Evolutionary conservation across 2,113 vertebrate species (phyloP), one percentile per base, ranked within the genome.

Genomic region (Amphiprion percula): DNA sequence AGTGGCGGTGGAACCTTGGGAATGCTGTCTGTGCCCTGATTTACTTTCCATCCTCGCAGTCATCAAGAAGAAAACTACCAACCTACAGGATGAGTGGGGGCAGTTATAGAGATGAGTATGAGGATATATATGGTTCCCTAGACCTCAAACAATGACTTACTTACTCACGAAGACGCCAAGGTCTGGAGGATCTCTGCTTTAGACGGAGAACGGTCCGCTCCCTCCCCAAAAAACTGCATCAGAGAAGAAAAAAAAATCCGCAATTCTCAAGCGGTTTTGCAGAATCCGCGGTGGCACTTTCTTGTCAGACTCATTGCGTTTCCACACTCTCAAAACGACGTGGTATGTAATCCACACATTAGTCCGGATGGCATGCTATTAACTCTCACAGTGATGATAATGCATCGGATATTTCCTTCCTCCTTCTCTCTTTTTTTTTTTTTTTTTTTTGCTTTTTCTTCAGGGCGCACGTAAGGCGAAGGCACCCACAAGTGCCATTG

Each of bases 201-300:
- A 77, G 86, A 72, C 56, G 68, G 66, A 70, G 70, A 80, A 41
- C 61, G 75, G 77, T 80, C 71, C 54, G 70, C 76, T 88, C 77
- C 79, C 76, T 88, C 80, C 82, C 69, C 72, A 84, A 93, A 88
- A 94, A 79, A 37, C 84, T 73, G 90, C 93, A 93, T 92, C 79
- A 80, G 16, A 52, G 16, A 52, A 52, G 17, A 24, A n/a, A 94
- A 95, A 95, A 90, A 77, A 95, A 96, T 93, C 90, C 89, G 94
- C 94, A 95, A 95, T 94, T 96, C 93, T 95, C 95, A 93, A 86
- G 93, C 90, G 95, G 92, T 95, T 94, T 94, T 79, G 77, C 87
- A 88, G 86, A 92, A 95, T 95, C 95, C 95, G 92, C 50, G 80
- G 12, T 73, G 82, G 85, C 74, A 85, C 85, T 82, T 91, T 90